Base-by-base conservation (phyloP, 2,797 vertebrate genomes). In the Hyperoplus immaculatus region DNA sequence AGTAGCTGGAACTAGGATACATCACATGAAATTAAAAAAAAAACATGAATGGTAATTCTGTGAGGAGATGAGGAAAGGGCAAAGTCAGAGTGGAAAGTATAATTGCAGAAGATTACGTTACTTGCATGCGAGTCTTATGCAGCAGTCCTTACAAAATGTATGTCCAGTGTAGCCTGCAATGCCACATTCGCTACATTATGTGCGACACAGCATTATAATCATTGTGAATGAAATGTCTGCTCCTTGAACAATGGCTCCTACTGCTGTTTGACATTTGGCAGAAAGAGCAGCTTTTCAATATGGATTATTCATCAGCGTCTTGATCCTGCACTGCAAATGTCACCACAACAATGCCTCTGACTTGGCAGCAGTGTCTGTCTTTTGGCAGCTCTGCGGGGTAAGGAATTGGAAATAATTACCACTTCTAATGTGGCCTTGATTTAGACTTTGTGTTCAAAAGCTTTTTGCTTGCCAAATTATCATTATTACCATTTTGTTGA, bases 261-360 rank as follows among this genome's bases (percentile, higher is more conserved):
- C 87, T 89, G 90, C 86, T 89, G 80, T 87, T 88, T 94, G 90
- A 90, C 90, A 95, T 94, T 95, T 93, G 87, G 82, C 80, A 92
- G 85, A 91, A 90, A 90, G 80, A 88, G 67, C 72, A 83, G 86
- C 84, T 84, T 91, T 93, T 94, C 91, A 89, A 82, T 90, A 87
- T 92, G 82, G 85, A 92, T 94, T 91, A 94, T 92, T 93, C 87
- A 91, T 88, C 84, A 60, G 83, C 36, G 73, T 82, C 87, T 91
- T 92, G 89, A 94, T 93, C 80, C 88, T 72, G 77, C 36, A 50
- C 86, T 91, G 29, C 87, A 94, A 94, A 93, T 92, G 90, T 92
- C 87, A 92, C 82, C 83, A 77, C 73, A 90, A 90, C 88, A 93
- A 93, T 92, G 83, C 79, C 66, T 86, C 75, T 38, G 65, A 83